Base-by-base conservation (phyloP, 2,797 vertebrate genomes). In the Acipenser ruthenus region DNA sequence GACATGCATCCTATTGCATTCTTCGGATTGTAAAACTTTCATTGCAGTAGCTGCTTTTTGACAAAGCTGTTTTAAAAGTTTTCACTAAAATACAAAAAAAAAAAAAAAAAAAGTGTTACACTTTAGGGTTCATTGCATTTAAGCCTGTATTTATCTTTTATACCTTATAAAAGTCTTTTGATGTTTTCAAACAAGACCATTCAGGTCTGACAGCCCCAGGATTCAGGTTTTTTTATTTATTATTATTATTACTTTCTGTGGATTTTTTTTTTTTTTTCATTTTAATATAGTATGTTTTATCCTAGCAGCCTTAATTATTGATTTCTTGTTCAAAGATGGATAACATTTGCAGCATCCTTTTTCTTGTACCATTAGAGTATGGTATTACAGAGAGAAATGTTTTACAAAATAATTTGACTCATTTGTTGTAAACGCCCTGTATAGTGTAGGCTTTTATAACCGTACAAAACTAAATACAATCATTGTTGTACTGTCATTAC, bases 91-190 rank as follows among this genome's bases (percentile, higher is more conserved):
- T 65, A 55, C 47, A 8, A 59, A 59, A 48, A 11, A 60, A 48
- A 11, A 12, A 13, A 56, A 48, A 11, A 12, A 10, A 49, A 51
- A 53, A 10, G 59, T 48, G 63, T 59, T 58, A 15, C 52, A 18
- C 63, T 69, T 64, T 64, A 8, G 47, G 62, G 63, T 64, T 60
- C 49, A 59, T 12, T 47, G 62, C 62, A 37, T 65, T 47, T 60
- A 65, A 48, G 49, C 12, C 15, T 11, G 49, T 23, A 47, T 60
- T 65, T 69, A 13, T 50, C 13, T 9, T 49, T 60, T 62, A 18
- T 62, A 18, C 49, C 50, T 61, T n/a, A 60, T 60, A 58, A 67
- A 64, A 23, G 6, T 9, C 23, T 58, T 66, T 63, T 63, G 48
- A 63, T 58, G 52, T 47, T 58, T 47, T n/a, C 64, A 53, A 50